A percentile compares a stretch with the other conserved stretches of the same genome.
These are phyloP conservation scores for Sciurus niger DNA, from an alignment of 2,113 vertebrate species.

Conservation along the genomic window DNA sequence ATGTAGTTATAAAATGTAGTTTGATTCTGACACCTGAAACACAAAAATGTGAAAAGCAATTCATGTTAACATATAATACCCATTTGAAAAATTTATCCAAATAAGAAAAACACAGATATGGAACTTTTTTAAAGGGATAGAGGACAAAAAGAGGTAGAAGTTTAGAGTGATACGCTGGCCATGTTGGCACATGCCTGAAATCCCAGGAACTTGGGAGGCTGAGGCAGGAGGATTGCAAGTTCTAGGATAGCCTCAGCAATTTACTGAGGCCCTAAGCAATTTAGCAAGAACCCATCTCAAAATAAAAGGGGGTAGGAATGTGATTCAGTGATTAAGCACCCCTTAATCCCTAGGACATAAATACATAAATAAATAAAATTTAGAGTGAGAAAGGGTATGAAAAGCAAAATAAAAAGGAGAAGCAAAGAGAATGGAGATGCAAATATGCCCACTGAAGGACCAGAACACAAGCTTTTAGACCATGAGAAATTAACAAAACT, in stretches of 20 bases:
- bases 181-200: too few species aligned
- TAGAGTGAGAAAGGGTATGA: background rate
- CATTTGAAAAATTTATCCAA: background rate
- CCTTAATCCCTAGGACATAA: too few species aligned
- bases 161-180: background rate
- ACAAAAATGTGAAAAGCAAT: conserved; percentile 39
- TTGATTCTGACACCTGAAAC: conserved; percentile 17
- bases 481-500: background rate
- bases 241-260: too few species aligned
- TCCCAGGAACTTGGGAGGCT: too few species aligned
- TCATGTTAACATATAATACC: conserved; percentile 4
- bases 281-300: too few species aligned
- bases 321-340: too few species aligned
- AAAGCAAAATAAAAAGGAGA: background rate
- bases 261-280: too few species aligned
- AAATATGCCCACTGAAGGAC: background rate
- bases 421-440: background rate
- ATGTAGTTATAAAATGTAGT: background rate
- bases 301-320: too few species aligned
- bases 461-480: background rate
- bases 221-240: too few species aligned
- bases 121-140: background rate
- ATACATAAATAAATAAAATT: too few species aligned
- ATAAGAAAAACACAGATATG: background rate
- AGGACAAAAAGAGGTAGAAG: background rate